phyloP scores from a whole-genome alignment of 2,888 invertebrate genomes.

The Hemicrepidius hirtus region DNA sequence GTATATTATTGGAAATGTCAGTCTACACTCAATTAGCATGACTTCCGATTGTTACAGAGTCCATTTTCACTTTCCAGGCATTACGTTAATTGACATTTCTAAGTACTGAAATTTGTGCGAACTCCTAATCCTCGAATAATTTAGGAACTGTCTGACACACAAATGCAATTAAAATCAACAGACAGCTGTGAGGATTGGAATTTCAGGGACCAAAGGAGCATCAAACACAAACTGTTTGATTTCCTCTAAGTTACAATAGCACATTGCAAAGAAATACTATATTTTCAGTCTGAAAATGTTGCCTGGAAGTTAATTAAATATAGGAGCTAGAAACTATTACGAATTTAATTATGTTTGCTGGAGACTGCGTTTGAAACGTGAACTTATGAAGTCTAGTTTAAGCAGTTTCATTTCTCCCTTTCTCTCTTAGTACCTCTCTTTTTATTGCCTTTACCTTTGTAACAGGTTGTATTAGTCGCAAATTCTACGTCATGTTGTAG shows the following conservation, averaged over 20 bases:
- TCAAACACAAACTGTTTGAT: not conserved
- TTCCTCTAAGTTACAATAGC: not conserved
- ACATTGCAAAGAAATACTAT: no score
- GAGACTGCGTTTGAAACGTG: no score
- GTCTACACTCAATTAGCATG: constrained; percentile 6
- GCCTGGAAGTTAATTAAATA: no score
- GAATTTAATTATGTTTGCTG: no score
- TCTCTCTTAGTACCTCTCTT: no score
- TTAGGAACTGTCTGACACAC: constrained; percentile 27
- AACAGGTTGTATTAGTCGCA: no score
- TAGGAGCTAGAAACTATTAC: no score
- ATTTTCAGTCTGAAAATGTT: no score
- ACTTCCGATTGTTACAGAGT: constrained; percentile 15
- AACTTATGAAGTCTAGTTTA: no score
- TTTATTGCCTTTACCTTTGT: no score
- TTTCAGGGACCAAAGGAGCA: not conserved
- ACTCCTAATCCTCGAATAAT: constrained; percentile 22
- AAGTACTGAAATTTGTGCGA: constrained; percentile 13
- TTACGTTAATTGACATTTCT: constrained; percentile 19
- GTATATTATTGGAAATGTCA: constrained; percentile 17
- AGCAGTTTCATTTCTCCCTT: no score
- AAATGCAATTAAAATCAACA: constrained; percentile 20
- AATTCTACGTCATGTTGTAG: no score
- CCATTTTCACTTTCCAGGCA: constrained; percentile 13
- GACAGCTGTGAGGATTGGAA: constrained; percentile 11